Percentiles rank a stretch among this genome's conserved stretches.
phyloP scores from a whole-genome alignment of 2,797 vertebrate genomes.

The Aphelocoma californica region DNA sequence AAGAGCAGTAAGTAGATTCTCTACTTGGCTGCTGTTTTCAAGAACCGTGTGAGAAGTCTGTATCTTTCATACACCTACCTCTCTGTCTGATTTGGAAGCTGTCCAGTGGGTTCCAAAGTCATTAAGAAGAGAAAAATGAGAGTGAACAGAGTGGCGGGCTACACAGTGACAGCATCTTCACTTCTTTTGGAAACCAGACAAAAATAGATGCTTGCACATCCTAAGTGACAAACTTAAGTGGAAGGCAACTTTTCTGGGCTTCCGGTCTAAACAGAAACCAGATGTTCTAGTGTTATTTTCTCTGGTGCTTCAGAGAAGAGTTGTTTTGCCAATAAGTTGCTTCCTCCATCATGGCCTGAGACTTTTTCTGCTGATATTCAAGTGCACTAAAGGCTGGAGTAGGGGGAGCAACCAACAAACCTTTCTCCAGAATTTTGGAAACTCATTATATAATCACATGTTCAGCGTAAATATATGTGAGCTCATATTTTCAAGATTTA shows the following conservation, averaged over 20 bases:
- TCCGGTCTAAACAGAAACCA: constrained; percentile 1
- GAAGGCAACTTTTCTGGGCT: neutral
- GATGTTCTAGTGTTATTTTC: neutral
- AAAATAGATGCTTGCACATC: neutral
- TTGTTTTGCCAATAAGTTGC: neutral
- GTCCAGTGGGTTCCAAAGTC: neutral
- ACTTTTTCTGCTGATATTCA: neutral
- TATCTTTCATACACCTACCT: neutral
- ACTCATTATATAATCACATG: neutral
- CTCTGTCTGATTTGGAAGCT: neutral
- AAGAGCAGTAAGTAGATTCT: neutral
- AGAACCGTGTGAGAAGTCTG: neutral
- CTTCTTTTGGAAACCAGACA: neutral
- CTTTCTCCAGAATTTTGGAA: neutral
- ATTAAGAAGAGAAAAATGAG: constrained; percentile 27
- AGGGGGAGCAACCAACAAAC: neutral
- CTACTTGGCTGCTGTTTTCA: neutral
- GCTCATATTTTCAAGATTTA: neutral
- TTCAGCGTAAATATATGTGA: neutral
- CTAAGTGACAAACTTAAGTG: constrained; percentile 3
- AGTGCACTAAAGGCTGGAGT: neutral
- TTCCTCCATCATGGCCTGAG: neutral
- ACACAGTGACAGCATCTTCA: neutral
- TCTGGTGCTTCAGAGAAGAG: constrained; percentile 18
- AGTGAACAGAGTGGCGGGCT: neutral